These are phyloP conservation scores for Tetraodon nigroviridis DNA, from an alignment of 2,113 vertebrate genomes.

Conservation along the genomic window DNA sequence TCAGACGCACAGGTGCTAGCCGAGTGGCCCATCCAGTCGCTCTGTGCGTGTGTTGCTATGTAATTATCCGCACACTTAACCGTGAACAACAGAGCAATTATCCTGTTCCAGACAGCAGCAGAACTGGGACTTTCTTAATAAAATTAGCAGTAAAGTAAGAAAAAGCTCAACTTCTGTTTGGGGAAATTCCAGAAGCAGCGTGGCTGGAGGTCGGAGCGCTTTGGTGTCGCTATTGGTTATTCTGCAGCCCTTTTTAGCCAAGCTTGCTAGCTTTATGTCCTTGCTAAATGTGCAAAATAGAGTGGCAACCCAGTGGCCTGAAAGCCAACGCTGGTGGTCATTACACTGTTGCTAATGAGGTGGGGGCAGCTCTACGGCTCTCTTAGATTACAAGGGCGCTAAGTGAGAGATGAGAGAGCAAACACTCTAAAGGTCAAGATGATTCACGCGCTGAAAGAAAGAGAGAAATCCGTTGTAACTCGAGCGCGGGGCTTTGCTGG, in stretches of 20 bases:
- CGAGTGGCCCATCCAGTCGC: conserved; percentile 15
- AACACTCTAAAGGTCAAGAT: conserved; percentile 44
- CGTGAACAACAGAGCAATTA: background rate
- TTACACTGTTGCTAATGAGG: conserved; percentile 26
- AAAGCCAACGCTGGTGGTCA: conserved; percentile 16
- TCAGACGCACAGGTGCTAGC: conserved; percentile 57
- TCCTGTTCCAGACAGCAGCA: too few relatives aligned
- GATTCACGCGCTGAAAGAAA: conserved; percentile 26
- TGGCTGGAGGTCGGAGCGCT: too few relatives aligned
- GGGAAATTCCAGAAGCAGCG: too few relatives aligned
- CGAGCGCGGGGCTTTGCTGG: conserved; percentile 24
- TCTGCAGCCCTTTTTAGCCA: too few relatives aligned
- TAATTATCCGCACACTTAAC: background rate
- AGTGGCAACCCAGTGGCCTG: background rate
- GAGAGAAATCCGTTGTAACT: conserved; percentile 26
- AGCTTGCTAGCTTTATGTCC: too few relatives aligned
- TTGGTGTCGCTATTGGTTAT: too few relatives aligned
- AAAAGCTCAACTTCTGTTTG: too few relatives aligned
- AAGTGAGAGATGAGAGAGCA: conserved; percentile 53
- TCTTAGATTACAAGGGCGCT: conserved; percentile 45
- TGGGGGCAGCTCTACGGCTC: conserved; percentile 41
- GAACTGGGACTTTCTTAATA: too few relatives aligned
- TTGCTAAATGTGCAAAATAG: background rate
- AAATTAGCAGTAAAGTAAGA: too few relatives aligned
- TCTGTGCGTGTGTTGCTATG: conserved; percentile 2